These are phyloP conservation scores for Stegodyphus dumicola DNA, from an alignment of 1,140 invertebrate genomes.

Conservation along the genomic window DNA sequence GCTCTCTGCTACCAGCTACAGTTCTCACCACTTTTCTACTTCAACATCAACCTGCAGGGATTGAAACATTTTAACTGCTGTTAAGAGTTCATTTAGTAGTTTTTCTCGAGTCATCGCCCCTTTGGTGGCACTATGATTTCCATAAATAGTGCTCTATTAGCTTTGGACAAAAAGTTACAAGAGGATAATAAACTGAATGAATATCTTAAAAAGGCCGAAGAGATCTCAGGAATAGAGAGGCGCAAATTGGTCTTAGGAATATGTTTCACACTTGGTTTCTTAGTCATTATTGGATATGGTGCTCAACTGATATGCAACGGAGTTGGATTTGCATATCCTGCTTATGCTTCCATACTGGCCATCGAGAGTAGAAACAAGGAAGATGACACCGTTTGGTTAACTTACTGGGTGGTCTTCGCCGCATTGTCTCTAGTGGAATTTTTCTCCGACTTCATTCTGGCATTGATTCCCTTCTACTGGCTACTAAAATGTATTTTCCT, in stretches of 20 bases:
- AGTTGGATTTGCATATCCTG: conserved; percentile 97
- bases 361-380: conserved; percentile 83
- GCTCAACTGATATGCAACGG: conserved; percentile 95
- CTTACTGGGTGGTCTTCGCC: conserved; percentile 97
- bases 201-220: conserved; percentile 78
- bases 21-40: background rate
- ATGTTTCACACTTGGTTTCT: conserved; percentile 65
- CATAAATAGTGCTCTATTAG: conserved; percentile 23
- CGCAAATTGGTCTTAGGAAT: conserved; percentile 86
- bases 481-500: conserved; percentile 95
- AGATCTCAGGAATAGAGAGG: conserved; percentile 84
- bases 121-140: conserved; percentile 26
- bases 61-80: background rate
- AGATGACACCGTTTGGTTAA: conserved; percentile 97
- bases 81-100: background rate
- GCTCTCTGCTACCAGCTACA: background rate
- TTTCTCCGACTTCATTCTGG: conserved; percentile 80
- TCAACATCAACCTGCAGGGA: background rate
- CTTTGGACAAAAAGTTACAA: conserved; percentile 77
- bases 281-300: conserved; percentile 91
- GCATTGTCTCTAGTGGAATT: conserved; percentile 85
- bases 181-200: conserved; percentile 83
- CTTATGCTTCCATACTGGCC: conserved; percentile 86
- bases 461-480: conserved; percentile 96
- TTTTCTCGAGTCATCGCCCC: background rate